Conservation (phyloP, 1,140 invertebrate species). For the Brachystomella parvula region DNA sequence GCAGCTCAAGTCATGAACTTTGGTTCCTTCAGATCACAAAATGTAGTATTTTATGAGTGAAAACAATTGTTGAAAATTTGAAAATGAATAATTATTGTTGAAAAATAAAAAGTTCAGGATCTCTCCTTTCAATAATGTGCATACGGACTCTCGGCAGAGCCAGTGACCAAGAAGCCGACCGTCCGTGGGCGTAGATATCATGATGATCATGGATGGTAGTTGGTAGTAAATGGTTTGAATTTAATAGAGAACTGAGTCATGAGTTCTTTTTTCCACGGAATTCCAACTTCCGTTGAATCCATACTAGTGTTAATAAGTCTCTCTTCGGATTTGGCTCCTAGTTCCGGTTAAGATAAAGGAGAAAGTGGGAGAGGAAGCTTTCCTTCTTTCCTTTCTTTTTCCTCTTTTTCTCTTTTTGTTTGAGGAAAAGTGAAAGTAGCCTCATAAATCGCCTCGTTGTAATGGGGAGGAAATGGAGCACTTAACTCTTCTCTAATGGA, state of each 20-base stretch:
- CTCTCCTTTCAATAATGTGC: neutral
- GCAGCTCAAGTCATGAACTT: too few species aligned
- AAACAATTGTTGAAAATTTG: too few species aligned
- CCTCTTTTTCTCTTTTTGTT: neutral
- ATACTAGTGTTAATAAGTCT: neutral
- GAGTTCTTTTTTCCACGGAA: neutral
- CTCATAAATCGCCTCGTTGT: neutral
- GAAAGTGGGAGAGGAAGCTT: too few species aligned
- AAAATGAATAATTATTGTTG: too few species aligned
- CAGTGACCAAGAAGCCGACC: neutral
- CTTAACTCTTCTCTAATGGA: constrained; percentile 7
- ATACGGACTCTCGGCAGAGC: neutral
- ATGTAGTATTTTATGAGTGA: too few species aligned
- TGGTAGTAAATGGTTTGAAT: neutral
- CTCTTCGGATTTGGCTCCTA: constrained; percentile 5
- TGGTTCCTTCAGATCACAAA: too few species aligned
- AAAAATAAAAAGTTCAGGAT: too few species aligned
- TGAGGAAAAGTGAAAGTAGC: neutral
- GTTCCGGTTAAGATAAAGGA: neutral
- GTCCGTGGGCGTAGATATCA: neutral
- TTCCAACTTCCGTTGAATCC: neutral
- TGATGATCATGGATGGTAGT: neutral
- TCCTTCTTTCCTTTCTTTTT: too few species aligned
- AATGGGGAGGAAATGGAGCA: constrained; percentile 15
- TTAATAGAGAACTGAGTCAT: neutral